Conservation (phyloP, 1,140 invertebrate genomes). For the Aphelenchoides fujianensis region DNA sequence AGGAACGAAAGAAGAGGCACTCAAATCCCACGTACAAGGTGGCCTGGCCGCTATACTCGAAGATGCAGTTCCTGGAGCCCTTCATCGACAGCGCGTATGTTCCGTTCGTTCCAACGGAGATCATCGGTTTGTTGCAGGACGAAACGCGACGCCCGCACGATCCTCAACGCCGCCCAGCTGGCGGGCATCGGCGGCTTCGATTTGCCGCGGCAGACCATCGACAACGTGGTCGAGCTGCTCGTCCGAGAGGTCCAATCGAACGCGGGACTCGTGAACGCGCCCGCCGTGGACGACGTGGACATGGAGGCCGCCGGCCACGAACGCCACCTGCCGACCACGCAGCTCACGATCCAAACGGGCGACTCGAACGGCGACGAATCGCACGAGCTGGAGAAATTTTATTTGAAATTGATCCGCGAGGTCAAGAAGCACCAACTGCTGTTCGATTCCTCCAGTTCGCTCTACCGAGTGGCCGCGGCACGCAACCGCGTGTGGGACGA, state of each 20-base stretch:
- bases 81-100: constrained; percentile 39
- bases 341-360: background rate
- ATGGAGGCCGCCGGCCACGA: background rate
- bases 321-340: background rate
- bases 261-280: background rate
- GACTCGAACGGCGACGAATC: background rate
- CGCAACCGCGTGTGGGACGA: constrained; percentile 27
- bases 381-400: constrained; percentile 26
- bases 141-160: constrained; percentile 4
- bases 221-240: constrained; percentile 18
- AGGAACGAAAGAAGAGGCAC: constrained; percentile 28
- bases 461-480: constrained; percentile 20
- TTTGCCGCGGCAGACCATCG: constrained; percentile 8
- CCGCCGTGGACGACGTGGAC: background rate
- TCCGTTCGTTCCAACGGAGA: constrained; percentile 5
- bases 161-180: background rate
- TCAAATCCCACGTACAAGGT: constrained; percentile 24
- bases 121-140: too few species aligned
- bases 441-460: constrained; percentile 20
- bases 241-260: constrained; percentile 13
- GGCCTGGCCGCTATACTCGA: constrained; percentile 31
- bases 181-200: background rate
- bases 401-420: constrained; percentile 20
- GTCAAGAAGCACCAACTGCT: constrained; percentile 25
- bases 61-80: constrained; percentile 39